Percentiles rank a stretch among this genome's conserved stretches.
phyloP scores from a whole-genome alignment of 2,113 vertebrate species.

The Lophura nycthemera region DNA sequence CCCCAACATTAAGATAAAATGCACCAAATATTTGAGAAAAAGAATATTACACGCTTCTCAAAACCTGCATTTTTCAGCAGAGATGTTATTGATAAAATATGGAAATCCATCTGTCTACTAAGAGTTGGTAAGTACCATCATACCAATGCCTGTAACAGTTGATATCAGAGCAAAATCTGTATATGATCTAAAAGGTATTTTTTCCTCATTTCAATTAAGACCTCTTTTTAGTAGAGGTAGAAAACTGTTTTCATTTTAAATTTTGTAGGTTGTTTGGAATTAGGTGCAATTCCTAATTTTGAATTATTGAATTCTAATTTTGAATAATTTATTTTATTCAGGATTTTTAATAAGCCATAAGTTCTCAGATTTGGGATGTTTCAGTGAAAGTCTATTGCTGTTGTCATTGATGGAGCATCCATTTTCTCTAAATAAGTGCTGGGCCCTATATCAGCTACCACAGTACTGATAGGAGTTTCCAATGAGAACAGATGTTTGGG shows the following conservation, averaged over 20 bases:
- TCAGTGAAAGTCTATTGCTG: neutral
- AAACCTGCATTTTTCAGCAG: neutral
- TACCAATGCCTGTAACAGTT: neutral
- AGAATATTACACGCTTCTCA: neutral
- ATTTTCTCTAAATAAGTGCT: fast-evolving
- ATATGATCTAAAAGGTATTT: neutral
- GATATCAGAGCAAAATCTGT: neutral
- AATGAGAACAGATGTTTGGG: neutral
- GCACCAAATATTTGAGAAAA: neutral
- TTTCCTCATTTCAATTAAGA: neutral
- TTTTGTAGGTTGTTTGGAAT: neutral
- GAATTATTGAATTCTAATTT: neutral
- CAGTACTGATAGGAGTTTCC: neutral
- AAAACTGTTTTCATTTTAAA: neutral
- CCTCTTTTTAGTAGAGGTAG: neutral
- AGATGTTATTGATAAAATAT: neutral
- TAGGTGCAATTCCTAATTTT: neutral
- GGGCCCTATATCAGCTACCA: fast-evolving
- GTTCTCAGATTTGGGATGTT: neutral
- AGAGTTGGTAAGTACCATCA: neutral
- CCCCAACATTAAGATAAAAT: neutral
- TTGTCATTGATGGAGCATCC: neutral
- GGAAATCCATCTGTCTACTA: neutral
- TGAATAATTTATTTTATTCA: neutral
- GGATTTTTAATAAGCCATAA: neutral